Evolutionary conservation across 2,888 invertebrate species (phyloP).

Genomic region (Plebejus argus): DNA sequence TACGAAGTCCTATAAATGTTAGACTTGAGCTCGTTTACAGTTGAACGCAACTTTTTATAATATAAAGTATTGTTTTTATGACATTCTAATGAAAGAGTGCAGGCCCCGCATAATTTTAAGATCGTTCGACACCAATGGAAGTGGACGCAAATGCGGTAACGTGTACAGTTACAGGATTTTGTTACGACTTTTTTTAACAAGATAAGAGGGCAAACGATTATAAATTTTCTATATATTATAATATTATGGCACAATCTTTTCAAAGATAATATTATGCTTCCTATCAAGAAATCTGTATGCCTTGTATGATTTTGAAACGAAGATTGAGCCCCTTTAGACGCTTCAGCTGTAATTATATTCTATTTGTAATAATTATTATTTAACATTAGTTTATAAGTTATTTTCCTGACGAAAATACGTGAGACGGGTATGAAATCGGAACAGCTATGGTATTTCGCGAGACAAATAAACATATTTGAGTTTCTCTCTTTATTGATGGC

Average conservation of each 20-base stretch:
- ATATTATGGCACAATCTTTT: not conserved
- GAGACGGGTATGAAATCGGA: not conserved
- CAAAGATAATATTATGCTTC: not conserved
- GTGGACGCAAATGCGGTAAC: not conserved
- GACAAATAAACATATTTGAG: not conserved
- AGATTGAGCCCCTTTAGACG: not conserved
- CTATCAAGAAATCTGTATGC: not conserved
- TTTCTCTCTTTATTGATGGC: no score
- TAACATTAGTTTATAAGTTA: slow-evolving; percentile 12
- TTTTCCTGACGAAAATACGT: not conserved
- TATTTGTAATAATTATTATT: no score
- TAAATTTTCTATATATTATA: not conserved
- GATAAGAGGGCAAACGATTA: no score
- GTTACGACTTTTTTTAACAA: not conserved
- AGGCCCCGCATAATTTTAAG: not conserved
- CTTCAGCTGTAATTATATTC: no score
- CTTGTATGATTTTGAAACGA: not conserved
- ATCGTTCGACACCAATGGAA: not conserved
- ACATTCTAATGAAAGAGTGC: not conserved
- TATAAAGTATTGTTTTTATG: slow-evolving; percentile 31
- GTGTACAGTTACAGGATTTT: not conserved
- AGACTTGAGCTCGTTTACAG: slow-evolving; percentile 34
- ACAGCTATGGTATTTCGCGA: not conserved
- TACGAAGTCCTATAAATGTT: slow-evolving; percentile 33
- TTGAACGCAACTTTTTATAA: slow-evolving; percentile 20